Percentiles rank a stretch among this genome's conserved stretches.
These are phyloP conservation scores for Pomatostomus ruficeps DNA, from an alignment of 2,113 vertebrate genomes.

Conservation along the genomic window DNA sequence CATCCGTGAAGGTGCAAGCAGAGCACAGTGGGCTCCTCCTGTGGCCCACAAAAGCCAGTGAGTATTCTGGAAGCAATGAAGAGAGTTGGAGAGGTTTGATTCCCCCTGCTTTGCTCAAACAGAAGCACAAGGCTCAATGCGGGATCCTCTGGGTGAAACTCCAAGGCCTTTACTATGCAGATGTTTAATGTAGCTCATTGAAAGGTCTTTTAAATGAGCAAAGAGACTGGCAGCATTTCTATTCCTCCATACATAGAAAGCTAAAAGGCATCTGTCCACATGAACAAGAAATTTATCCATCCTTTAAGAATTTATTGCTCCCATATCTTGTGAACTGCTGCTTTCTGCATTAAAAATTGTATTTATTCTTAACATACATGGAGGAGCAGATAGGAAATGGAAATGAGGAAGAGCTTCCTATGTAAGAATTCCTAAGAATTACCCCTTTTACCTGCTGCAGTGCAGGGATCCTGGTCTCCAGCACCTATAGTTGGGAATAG, in stretches of 20 bases:
- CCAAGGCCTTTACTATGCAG: not conserved
- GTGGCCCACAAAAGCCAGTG: not conserved
- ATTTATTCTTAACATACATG: not conserved
- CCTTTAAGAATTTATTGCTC: not conserved
- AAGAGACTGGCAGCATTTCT: not conserved
- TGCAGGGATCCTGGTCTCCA: not conserved
- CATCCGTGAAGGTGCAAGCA: not conserved
- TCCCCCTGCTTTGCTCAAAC: not conserved
- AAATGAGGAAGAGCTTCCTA: not conserved
- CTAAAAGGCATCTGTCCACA: not conserved
- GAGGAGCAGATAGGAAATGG: not conserved
- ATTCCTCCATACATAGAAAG: not conserved
- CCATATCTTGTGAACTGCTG: not conserved
- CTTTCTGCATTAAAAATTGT: not conserved
- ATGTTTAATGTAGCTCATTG: not conserved
- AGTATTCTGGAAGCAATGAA: not conserved
- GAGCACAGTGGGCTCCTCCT: not conserved
- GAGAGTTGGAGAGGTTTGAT: not conserved
- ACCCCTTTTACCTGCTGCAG: not conserved
- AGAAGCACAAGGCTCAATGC: not conserved
- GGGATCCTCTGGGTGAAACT: not conserved
- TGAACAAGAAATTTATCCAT: not conserved
- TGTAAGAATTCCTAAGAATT: not conserved
- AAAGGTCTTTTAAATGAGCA: not conserved
- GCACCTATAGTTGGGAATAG: accelerated